Evolutionary conservation across 1,140 invertebrate genomes (phyloP).

Genomic region (Ceratitis capitata): DNA sequence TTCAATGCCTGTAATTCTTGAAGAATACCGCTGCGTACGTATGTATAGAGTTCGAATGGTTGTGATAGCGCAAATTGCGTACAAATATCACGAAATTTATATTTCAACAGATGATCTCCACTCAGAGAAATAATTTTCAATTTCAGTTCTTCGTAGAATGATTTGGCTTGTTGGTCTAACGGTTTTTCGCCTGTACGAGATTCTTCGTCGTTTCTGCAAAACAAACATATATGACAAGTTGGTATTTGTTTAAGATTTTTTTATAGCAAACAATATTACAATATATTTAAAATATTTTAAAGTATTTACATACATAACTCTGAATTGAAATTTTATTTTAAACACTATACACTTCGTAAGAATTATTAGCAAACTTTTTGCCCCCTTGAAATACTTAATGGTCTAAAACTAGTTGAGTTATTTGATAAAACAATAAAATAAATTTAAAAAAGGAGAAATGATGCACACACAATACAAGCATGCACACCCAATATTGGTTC

Average conservation of each 20-base stretch:
- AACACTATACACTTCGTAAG: too few species aligned
- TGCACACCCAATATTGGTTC: too few species aligned
- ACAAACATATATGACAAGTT: too few species aligned
- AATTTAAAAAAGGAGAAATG: too few species aligned
- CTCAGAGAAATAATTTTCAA: constrained; percentile 56
- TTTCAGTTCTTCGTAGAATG: constrained; percentile 60
- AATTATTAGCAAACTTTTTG: too few species aligned
- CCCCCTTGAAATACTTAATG: too few species aligned
- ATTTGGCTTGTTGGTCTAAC: constrained; percentile 52
- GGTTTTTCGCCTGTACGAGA: constrained; percentile 50
- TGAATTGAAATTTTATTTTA: too few species aligned
- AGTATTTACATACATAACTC: too few species aligned
- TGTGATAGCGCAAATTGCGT: constrained; percentile 53
- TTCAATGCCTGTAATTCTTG: constrained; percentile 58
- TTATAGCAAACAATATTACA: not conserved
- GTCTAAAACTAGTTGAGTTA: too few species aligned
- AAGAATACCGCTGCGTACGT: constrained; percentile 57
- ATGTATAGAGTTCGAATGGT: constrained; percentile 56
- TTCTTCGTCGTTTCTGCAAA: not conserved
- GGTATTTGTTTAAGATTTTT: too few species aligned
- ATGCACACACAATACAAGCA: too few species aligned
- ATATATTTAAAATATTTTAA: not conserved
- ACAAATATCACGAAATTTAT: constrained; percentile 58
- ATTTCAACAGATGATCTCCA: constrained; percentile 56
- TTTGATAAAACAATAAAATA: too few species aligned